Percentiles rank a stretch among this genome's conserved stretches.
Evolutionary conservation across 2,113 vertebrate species (phyloP).

Genomic region (Mandrillus leucophaeus): DNA sequence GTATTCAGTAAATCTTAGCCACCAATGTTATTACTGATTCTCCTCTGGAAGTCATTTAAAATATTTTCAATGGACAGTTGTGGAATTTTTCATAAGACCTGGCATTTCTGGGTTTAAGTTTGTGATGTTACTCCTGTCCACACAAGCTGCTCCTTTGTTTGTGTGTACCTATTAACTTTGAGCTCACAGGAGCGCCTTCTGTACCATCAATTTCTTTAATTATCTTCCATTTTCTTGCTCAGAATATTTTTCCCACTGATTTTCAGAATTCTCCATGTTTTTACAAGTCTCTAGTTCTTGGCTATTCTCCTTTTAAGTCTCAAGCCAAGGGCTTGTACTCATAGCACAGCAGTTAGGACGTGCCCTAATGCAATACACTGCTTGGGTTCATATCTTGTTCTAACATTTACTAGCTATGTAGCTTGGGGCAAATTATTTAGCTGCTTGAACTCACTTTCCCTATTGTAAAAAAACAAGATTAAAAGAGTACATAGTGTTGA

Average conservation of each 20-base stretch:
- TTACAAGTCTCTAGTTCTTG: neutral
- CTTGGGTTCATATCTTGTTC: slow-evolving; percentile 2
- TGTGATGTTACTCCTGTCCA: neutral
- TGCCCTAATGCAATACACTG: neutral
- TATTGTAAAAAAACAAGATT: neutral
- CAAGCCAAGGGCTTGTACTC: neutral
- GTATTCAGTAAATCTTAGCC: neutral
- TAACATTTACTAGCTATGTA: neutral
- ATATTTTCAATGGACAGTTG: neutral
- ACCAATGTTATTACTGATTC: neutral
- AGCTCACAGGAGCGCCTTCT: neutral
- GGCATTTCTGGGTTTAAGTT: neutral
- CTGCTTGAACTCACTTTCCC: neutral
- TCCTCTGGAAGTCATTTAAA: neutral
- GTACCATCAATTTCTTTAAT: neutral
- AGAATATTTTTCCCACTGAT: neutral
- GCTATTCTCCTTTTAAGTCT: neutral
- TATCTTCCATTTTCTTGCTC: neutral
- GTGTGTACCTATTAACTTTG: neutral
- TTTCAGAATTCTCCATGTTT: slow-evolving; percentile 19
- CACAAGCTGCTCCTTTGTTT: neutral
- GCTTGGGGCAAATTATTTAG: neutral
- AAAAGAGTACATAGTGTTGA: neutral
- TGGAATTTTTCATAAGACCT: neutral
- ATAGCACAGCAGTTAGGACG: neutral